Conservation (phyloP, 2,888 invertebrate species). For the Criorhina ranunculi region DNA sequence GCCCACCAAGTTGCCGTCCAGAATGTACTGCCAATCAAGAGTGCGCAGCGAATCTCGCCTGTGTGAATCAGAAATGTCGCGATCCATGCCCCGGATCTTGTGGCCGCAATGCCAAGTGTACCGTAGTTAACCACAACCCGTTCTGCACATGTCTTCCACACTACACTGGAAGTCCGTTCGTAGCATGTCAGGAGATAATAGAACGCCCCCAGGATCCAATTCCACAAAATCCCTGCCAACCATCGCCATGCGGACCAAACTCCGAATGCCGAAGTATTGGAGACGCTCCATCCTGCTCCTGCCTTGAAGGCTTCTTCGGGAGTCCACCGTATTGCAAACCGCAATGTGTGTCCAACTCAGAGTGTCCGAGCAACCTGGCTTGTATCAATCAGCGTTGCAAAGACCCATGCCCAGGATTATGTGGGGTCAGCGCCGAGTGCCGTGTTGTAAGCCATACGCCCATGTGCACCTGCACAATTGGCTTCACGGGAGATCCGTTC, state of each 20-base stretch:
- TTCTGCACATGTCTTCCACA: conserved; percentile 90
- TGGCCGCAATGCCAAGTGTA: conserved; percentile 87
- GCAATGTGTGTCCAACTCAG: conserved; percentile 90
- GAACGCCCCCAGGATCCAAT: conserved; percentile 82
- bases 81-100: conserved; percentile 89
- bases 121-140: conserved; percentile 89
- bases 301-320: conserved; percentile 89
- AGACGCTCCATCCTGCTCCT: conserved; percentile 90
- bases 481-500: conserved; percentile 90
- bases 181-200: conserved; percentile 88
- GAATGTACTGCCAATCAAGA: conserved; percentile 90
- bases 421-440: conserved; percentile 90
- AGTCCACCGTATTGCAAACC: conserved; percentile 90
- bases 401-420: conserved; percentile 90
- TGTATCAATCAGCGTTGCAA: conserved; percentile 90
- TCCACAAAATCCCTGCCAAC: conserved; percentile 87
- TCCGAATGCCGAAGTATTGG: conserved; percentile 88
- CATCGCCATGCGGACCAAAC: conserved; percentile 91
- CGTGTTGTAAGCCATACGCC: conserved; percentile 90
- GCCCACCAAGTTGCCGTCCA: conserved; percentile 91
- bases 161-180: conserved; percentile 91
- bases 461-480: conserved; percentile 88
- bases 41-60: conserved; percentile 88
- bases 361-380: conserved; percentile 89
- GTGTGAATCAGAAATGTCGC: conserved; percentile 89